A percentile compares a stretch with the other conserved stretches of the same genome.
Evolutionary conservation across 2,888 invertebrate genomes (phyloP).

Genomic region (Arrhopalites spinosus): DNA sequence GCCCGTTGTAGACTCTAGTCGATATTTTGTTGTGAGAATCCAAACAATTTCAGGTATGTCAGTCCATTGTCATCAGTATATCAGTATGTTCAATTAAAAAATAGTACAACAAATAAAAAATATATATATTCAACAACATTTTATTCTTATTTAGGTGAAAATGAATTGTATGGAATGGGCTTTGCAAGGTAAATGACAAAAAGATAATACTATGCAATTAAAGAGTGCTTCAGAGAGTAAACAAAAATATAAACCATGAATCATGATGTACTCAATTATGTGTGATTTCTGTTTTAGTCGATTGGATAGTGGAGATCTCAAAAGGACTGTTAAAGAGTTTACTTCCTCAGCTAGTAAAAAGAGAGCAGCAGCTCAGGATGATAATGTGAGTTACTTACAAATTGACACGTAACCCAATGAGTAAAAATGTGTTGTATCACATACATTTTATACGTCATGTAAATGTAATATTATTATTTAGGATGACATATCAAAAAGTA

Average conservation of each 20-base stretch:
- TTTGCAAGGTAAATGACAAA: neutral
- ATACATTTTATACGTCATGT: neutral
- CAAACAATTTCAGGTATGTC: constrained; percentile 1
- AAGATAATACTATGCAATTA: neutral
- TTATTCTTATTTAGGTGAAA: neutral
- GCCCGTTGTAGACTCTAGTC: constrained; percentile 7
- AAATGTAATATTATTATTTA: neutral
- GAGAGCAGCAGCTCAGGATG: neutral
- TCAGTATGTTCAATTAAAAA: neutral
- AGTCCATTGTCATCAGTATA: neutral
- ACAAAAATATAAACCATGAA: too few species aligned
- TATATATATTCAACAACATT: neutral
- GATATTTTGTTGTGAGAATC: constrained; percentile 15
- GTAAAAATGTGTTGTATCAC: neutral
- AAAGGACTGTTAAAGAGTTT: neutral
- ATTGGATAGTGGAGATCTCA: neutral
- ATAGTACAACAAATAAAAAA: neutral
- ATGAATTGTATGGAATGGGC: neutral
- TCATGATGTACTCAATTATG: neutral
- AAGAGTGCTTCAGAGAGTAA: neutral
- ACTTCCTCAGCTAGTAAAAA: neutral
- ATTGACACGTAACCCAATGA: neutral
- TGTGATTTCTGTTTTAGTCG: neutral
- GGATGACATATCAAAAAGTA: neutral
- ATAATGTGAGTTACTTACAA: neutral